phyloP scores from a whole-genome alignment of 1,140 invertebrate genomes.

The Drosophila tropicalis region DNA sequence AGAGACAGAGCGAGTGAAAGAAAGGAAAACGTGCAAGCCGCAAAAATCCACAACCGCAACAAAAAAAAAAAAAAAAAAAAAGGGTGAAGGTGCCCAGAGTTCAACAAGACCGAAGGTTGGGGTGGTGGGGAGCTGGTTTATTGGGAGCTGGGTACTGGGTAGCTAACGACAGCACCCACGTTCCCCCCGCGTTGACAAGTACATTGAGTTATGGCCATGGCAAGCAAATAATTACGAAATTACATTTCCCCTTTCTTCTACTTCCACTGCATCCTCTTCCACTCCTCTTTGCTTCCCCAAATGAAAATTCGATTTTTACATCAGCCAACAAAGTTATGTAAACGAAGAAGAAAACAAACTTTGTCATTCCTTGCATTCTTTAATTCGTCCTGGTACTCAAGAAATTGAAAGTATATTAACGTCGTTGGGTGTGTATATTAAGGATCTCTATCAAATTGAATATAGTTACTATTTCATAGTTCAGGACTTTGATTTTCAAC shows the following conservation, averaged over 20 bases:
- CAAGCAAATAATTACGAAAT: constrained; percentile 80
- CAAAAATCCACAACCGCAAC: constrained; percentile 51
- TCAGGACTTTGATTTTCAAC: too few relatives aligned
- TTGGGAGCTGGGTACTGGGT: background rate
- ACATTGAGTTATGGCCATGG: constrained; percentile 74
- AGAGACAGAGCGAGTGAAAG: constrained; percentile 6
- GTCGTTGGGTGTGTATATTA: too few relatives aligned
- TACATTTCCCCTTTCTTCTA: constrained; percentile 48
- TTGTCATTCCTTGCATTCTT: background rate
- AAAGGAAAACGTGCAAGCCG: constrained; percentile 64
- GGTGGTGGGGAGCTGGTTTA: too few relatives aligned
- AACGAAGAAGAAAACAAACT: background rate
- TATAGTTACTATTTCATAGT: too few relatives aligned
- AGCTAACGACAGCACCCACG: constrained; percentile 59
- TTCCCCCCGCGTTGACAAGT: constrained; percentile 53
- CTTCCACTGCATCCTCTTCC: constrained; percentile 21
- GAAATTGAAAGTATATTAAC: too few relatives aligned
- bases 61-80: background rate
- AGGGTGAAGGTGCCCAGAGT: constrained; percentile 16
- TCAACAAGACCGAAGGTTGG: background rate
- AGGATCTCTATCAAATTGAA: too few relatives aligned
- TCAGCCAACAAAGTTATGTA: background rate
- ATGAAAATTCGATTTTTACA: constrained; percentile 3
- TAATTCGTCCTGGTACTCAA: background rate
- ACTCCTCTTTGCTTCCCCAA: constrained; percentile 24